phyloP scores from a whole-genome alignment of 2,797 vertebrate species.

The Moxostoma hubbsi region DNA sequence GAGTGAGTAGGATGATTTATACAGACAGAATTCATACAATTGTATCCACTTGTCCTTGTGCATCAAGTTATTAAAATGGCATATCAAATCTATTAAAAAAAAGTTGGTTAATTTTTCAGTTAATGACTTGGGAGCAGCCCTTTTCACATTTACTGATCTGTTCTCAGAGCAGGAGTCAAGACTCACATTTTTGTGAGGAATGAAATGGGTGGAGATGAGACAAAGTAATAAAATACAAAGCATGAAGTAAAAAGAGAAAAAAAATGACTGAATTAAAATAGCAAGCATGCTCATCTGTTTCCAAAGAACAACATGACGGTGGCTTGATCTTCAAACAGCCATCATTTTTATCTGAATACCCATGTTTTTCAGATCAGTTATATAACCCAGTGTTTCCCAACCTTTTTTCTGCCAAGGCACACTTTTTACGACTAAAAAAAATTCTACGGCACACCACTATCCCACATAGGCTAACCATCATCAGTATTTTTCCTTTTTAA shows the following conservation, averaged over 20 bases:
- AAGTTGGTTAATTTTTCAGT: background rate
- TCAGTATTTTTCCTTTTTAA: too few species aligned
- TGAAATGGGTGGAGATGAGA: constrained; percentile 1
- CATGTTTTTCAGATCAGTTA: constrained; percentile 33
- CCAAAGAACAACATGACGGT: constrained; percentile 10
- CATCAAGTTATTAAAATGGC: background rate
- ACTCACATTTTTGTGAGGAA: constrained; percentile 15
- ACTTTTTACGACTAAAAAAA: too few species aligned
- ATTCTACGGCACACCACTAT: too few species aligned
- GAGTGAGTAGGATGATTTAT: background rate
- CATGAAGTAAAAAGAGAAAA: background rate
- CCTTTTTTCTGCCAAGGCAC: background rate
- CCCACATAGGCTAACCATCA: too few species aligned
- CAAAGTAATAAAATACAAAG: background rate
- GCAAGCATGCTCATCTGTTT: background rate
- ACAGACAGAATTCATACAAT: background rate
- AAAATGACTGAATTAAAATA: constrained; percentile 13
- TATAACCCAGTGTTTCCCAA: background rate
- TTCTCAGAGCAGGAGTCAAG: background rate
- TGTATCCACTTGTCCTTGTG: background rate
- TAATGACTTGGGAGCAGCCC: background rate
- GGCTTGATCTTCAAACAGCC: constrained; percentile 20
- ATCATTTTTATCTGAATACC: constrained; percentile 5
- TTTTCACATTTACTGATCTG: background rate
- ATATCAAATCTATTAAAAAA: background rate